Conservation (phyloP, 2,113 vertebrate species). For the Leptobrachium ailaonicum region DNA sequence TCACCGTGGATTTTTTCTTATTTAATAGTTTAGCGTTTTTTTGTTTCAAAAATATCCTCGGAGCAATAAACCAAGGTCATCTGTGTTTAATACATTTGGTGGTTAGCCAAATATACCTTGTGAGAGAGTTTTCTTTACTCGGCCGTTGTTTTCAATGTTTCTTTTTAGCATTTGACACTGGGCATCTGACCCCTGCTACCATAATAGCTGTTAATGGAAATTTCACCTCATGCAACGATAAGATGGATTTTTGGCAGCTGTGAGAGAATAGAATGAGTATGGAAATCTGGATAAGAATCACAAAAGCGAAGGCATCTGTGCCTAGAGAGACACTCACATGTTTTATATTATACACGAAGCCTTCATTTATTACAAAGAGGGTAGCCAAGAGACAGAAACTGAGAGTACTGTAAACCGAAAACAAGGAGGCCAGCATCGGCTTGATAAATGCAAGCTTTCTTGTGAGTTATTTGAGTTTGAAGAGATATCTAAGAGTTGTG, state of each 20-base stretch:
- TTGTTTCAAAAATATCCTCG: slow-evolving; percentile 33
- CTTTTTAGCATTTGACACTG: slow-evolving; percentile 69
- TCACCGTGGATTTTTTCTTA: slow-evolving; percentile 46
- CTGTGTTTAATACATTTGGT: slow-evolving; percentile 34
- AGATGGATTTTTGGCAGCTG: slow-evolving; percentile 83
- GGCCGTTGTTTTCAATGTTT: slow-evolving; percentile 56
- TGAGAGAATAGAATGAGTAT: slow-evolving; percentile 81
- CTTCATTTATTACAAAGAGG: slow-evolving; percentile 75
- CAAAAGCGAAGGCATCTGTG: slow-evolving; percentile 78
- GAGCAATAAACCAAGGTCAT: slow-evolving; percentile 14
- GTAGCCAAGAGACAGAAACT: slow-evolving; percentile 77
- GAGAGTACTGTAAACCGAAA: slow-evolving; percentile 60
- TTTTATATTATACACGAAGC: slow-evolving; percentile 81
- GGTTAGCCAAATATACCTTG: slow-evolving; percentile 53
- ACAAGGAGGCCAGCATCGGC: slow-evolving; percentile 51
- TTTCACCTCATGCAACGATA: slow-evolving; percentile 88
- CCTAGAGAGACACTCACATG: slow-evolving; percentile 82
- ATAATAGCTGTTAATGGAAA: slow-evolving; percentile 84
- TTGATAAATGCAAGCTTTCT: slow-evolving; percentile 69
- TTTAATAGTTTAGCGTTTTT: slow-evolving; percentile 30
- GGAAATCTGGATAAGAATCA: slow-evolving; percentile 80
- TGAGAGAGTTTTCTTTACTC: slow-evolving; percentile 43
- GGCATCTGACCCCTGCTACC: slow-evolving; percentile 69
- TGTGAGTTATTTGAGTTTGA: slow-evolving; percentile 45
- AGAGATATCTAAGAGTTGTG: slow-evolving; percentile 59